These are phyloP conservation scores for Patella depressa DNA, from an alignment of 2,888 invertebrate species.

Conservation along the genomic window DNA sequence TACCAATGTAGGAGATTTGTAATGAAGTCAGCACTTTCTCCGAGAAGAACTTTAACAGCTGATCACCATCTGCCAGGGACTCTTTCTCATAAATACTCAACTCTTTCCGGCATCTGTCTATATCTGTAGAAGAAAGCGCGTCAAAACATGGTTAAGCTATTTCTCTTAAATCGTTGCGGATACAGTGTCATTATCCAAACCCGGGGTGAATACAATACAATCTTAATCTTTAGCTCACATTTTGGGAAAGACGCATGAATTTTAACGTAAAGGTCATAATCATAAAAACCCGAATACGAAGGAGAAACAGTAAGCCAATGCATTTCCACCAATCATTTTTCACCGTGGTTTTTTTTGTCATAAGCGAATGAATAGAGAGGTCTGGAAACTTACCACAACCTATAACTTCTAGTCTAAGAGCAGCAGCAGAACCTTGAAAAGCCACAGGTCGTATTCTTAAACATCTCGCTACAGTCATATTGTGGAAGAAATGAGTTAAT, in stretches of 20 bases:
- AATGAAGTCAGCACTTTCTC: not conserved
- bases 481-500: conserved; percentile 61
- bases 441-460: conserved; percentile 62
- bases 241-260: too few relatives aligned
- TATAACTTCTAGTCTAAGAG: conserved; percentile 65
- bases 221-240: too few relatives aligned
- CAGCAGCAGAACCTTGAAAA: conserved; percentile 55
- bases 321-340: too few relatives aligned
- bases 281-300: too few relatives aligned
- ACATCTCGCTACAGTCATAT: conserved; percentile 60
- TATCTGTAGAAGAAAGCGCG: not conserved
- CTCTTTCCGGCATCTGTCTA: not conserved
- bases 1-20: not conserved
- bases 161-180: too few relatives aligned
- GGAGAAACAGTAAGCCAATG: too few relatives aligned
- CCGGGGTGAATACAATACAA: too few relatives aligned
- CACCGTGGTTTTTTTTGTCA: too few relatives aligned
- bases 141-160: too few relatives aligned
- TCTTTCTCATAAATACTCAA: conserved; percentile 1
- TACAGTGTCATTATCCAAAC: too few relatives aligned
- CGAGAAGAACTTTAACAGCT: not conserved
- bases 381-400: conserved; percentile 61
- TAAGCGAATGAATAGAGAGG: too few relatives aligned
- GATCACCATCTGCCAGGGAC: not conserved
- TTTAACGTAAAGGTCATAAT: too few relatives aligned